Base-by-base conservation (phyloP, 64 coral and sea anemone species). In the Dendronephthya gigantea region DNA sequence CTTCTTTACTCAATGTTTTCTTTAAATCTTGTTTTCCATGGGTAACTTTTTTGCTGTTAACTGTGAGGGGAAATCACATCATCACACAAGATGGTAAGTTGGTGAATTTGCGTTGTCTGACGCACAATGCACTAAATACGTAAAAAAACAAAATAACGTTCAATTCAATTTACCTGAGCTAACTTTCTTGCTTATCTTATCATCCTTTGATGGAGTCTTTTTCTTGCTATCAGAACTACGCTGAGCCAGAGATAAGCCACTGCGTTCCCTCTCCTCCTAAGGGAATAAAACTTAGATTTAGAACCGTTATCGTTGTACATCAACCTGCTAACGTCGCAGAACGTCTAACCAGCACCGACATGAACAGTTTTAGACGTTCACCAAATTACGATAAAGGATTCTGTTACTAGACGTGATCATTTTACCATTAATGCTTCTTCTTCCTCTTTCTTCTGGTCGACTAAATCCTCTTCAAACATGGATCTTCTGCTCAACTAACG, bases 401-500 rank as follows among this genome's bases (percentile, higher is more conserved):
- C n/a, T n/a, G n/a, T n/a, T n/a, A n/a, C n/a, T n/a, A n/a, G 41
- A 45, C 11, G 11, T 45, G 11, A 45, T 45, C 41, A 45, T 45
- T 45, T 45, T 45, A 45, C 41, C 55, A 62, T n/a, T 2, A 62
- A 22, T 19, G 55, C 55, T 84, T 97, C 94, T 41, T 97, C 94
- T 48, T 97, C 94, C 59, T 97, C 94, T 50, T 97, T 97, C 84
- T 93, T 92, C 81, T 97, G 94, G 52, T 97, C 94, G 81, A 90
- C 84, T 1, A 91, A 58, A 48, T 97, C 94, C 12, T 93, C 92
- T 81, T 97, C 94, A 72, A 93, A 97, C 91, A 89, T 93, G 32
- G 94, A 93, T 84, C 84, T 70, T 52, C 88, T 70, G 22, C 82
- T 88, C 29, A 86, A 68, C 91, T 93, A 83, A 45, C 11, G 49